Percentiles rank a stretch among this genome's conserved stretches.
These are phyloP conservation scores for Latrodectus hesperus DNA, from an alignment of 2,888 invertebrate species.

Conservation along the genomic window DNA sequence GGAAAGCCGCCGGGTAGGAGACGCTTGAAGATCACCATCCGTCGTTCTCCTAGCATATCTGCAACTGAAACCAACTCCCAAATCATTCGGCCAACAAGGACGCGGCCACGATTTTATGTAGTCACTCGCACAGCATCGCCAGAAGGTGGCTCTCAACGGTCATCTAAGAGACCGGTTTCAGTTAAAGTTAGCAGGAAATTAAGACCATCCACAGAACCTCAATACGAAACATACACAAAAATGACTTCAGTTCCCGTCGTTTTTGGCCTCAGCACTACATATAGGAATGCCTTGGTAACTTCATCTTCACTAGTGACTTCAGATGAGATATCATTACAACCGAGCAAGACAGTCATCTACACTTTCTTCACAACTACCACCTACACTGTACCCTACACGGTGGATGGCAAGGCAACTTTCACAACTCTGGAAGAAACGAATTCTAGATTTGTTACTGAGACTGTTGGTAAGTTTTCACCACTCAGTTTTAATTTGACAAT, in stretches of 20 bases:
- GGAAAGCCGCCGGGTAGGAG: constrained; percentile 35
- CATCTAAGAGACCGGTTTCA: constrained; percentile 60
- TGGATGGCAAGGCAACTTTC: constrained; percentile 86
- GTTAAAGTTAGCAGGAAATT: constrained; percentile 63
- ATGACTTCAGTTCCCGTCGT: constrained; percentile 70
- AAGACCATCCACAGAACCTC: constrained; percentile 51
- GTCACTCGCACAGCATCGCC: constrained; percentile 68
- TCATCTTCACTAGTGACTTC: constrained; percentile 62
- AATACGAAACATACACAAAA: constrained; percentile 66
- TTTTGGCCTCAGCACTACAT: constrained; percentile 70
- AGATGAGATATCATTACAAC: constrained; percentile 2
- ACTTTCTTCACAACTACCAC: constrained; percentile 71
- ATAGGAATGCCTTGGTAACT: constrained; percentile 62
- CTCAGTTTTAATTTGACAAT: no score
- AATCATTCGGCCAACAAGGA: constrained; percentile 45
- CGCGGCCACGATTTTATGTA: constrained; percentile 68
- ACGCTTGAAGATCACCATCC: constrained; percentile 63
- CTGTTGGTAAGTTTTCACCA: constrained; percentile 30
- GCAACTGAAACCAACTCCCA: constrained; percentile 43
- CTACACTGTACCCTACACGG: constrained; percentile 71
- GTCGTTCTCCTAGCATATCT: constrained; percentile 49
- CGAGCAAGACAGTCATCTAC: constrained; percentile 61
- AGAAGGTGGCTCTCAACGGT: constrained; percentile 29
- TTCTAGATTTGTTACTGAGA: constrained; percentile 82
- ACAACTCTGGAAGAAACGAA: constrained; percentile 92